phyloP scores from a whole-genome alignment of 2,113 vertebrate genomes.

The Sturnira hondurensis region DNA sequence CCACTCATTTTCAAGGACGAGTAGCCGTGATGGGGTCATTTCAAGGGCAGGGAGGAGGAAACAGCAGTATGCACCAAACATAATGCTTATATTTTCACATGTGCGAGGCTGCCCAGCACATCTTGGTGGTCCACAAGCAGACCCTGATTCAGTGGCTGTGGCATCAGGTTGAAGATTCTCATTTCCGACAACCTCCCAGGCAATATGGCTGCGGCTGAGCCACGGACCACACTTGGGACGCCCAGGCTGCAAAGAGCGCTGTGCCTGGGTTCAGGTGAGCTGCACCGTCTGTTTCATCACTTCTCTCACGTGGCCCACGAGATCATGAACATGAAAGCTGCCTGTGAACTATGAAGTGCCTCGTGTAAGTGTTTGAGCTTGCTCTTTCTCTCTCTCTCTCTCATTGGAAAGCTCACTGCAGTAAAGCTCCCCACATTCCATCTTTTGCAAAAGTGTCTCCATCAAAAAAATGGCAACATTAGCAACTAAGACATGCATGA shows the following conservation, averaged over 20 bases:
- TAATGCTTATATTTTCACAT: neutral
- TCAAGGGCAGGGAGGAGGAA: neutral
- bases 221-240: neutral
- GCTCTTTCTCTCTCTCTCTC: neutral
- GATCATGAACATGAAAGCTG: neutral
- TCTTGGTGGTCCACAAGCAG: neutral
- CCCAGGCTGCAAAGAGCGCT: too few relatives aligned
- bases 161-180: neutral
- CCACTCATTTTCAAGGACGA: neutral
- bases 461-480: conserved; percentile 44
- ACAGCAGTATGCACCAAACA: neutral
- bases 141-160: neutral
- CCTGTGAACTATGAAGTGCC: neutral
- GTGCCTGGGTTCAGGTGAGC: neutral
- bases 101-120: neutral
- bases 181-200: neutral
- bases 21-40: neutral
- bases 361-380: too few relatives aligned
- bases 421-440: neutral
- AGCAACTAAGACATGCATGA: conserved; percentile 31
- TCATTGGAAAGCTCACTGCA: neutral
- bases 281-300: neutral
- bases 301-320: neutral
- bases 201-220: neutral
- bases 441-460: conserved; percentile 13